Conservation (phyloP, 1,140 invertebrate species). For the Daktulosphaira vitifoliae region DNA sequence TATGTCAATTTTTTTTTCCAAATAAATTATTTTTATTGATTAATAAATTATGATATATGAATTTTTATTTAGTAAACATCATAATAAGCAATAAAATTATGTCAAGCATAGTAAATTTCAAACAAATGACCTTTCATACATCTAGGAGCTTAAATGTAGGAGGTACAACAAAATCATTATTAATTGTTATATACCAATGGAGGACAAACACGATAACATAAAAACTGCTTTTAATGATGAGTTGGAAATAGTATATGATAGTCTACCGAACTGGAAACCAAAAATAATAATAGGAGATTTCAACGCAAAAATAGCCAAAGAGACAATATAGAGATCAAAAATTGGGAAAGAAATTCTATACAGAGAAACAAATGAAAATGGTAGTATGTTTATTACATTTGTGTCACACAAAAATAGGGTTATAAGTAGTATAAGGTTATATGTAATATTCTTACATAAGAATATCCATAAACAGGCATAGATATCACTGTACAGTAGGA, state of each 20-base stretch:
- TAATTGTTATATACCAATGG: constrained; percentile 32
- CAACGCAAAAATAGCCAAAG: constrained; percentile 34
- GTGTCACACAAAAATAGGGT: neutral
- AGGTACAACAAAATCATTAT: neutral
- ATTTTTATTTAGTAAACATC: too few species aligned
- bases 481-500: constrained; percentile 34
- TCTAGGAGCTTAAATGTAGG: neutral
- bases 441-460: constrained; percentile 36
- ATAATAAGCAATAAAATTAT: neutral
- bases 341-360: constrained; percentile 42
- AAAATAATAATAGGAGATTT: constrained; percentile 34
- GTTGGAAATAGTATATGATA: constrained; percentile 7
- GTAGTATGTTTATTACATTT: neutral
- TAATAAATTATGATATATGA: too few species aligned
- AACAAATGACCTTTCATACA: neutral
- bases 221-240: constrained; percentile 33
- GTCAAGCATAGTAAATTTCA: neutral
- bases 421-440: neutral
- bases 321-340: constrained; percentile 13
- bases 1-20: too few species aligned
- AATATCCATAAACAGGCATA: constrained; percentile 38
- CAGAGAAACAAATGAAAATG: constrained; percentile 6
- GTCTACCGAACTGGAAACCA: constrained; percentile 27
- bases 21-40: too few species aligned
- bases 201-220: constrained; percentile 30